These are phyloP conservation scores for Drosophila sordidula DNA, from an alignment of 2,888 invertebrate species.

Conservation along the genomic window DNA sequence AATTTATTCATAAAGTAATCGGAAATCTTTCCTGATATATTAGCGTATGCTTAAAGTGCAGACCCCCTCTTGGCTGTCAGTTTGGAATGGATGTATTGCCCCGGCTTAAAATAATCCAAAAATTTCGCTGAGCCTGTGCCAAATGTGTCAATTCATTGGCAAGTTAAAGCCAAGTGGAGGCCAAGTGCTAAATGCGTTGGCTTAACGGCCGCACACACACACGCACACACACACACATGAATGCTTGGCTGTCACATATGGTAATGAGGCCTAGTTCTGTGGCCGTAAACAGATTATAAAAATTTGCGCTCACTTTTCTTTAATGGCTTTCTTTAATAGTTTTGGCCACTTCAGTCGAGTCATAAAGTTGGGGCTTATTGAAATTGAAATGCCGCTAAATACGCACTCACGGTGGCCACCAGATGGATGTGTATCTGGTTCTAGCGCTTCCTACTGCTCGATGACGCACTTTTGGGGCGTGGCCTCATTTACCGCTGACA, in stretches of 20 bases:
- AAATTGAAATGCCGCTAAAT: conserved; percentile 39
- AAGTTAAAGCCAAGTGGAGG: conserved; percentile 24
- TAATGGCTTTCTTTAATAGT: conserved; percentile 33
- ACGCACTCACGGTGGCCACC: conserved; percentile 51
- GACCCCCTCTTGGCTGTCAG: conserved; percentile 11
- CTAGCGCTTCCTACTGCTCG: conserved; percentile 19
- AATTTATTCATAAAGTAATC: not conserved
- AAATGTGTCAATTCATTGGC: conserved; percentile 68
- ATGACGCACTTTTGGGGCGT: conserved; percentile 58
- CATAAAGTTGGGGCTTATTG: conserved; percentile 46
- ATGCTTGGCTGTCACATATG: conserved; percentile 62
- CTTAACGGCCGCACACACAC: conserved; percentile 31
- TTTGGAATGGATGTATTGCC: conserved; percentile 15
- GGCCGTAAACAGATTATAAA: conserved; percentile 68
- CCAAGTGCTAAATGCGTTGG: conserved; percentile 64
- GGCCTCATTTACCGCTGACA: conserved; percentile 70
- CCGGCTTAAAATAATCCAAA: conserved; percentile 24
- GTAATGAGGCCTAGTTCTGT: conserved; percentile 80
- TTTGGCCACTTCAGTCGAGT: conserved; percentile 43
- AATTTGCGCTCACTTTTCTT: conserved; percentile 58
- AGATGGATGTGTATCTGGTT: conserved; percentile 12
- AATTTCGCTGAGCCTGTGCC: conserved; percentile 47
- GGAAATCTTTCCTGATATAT: not conserved
- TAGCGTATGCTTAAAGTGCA: no score
- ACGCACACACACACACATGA: no score